Conservation (phyloP, 2,113 vertebrate species). For the Cygnus buccinator region DNA sequence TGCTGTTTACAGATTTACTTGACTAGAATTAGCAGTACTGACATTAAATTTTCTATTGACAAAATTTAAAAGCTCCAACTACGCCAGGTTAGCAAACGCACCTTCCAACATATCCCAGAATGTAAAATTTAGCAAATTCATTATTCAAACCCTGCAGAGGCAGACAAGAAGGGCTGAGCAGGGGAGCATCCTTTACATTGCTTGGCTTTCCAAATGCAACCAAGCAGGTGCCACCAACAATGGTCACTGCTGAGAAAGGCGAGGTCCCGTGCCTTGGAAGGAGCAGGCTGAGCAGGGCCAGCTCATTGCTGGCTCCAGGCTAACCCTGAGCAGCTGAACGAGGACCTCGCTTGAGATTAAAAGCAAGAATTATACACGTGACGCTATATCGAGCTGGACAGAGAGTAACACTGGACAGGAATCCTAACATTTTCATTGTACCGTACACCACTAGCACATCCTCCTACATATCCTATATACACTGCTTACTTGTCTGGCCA, state of each 20-base stretch:
- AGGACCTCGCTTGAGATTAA: background rate
- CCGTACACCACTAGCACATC: background rate
- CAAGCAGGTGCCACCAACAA: background rate
- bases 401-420: background rate
- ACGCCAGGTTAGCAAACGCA: background rate
- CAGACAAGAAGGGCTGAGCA: background rate
- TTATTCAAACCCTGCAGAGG: background rate
- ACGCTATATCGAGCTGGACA: too few relatives aligned
- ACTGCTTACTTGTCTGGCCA: background rate
- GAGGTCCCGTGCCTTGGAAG: background rate
- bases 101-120: background rate
- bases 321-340: background rate
- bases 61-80: background rate
- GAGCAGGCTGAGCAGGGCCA: background rate
- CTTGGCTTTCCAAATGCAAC: background rate
- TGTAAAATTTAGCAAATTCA: background rate
- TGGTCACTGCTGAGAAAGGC: background rate
- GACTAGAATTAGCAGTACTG: background rate
- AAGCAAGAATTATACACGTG: background rate
- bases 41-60: background rate
- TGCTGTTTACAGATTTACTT: background rate
- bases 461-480: background rate
- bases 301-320: background rate
- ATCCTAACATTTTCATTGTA: background rate
- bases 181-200: background rate